Base-by-base conservation (phyloP, 2,888 invertebrate species). In the Troides oblongomaculatus region DNA sequence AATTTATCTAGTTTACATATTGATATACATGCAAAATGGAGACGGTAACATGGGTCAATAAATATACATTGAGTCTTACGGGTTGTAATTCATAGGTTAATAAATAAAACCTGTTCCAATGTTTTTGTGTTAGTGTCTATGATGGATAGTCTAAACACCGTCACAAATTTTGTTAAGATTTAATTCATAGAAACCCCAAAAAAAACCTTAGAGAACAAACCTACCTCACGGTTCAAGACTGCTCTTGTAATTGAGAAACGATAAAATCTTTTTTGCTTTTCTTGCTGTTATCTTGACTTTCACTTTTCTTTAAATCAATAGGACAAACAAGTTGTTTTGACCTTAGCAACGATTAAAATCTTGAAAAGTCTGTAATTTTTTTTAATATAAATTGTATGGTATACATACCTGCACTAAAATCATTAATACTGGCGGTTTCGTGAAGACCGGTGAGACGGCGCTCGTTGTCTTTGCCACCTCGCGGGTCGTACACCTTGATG, bases 401-500 rank as follows among this genome's bases (percentile, higher is more conserved):
- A 21, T 57, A 65, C 70, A 23, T 36, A 95, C 96, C 97, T 65
- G 97, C 96, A 78, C 98, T 98, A 89, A 99, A 99, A 87, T 99
- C 98, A 85, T 98, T 97, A 86, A 99, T 99, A 79, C 97, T 97
- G 81, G 99, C 98, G 3, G 99, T 99, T 92, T 99, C 99, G 86
- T 98, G 98, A 78, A 94, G 95, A 71, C 99, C 99, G 68, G 98
- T 99, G 72, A 99, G 94, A 74, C 99, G 95, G 74, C 99, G 95
- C 86, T 97, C 98, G 90, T 99, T 99, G 93, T 99, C 99, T 86
- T 96, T 96, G 72, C 99, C 99, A 81, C 97, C 96, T 74, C 97
- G 96, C 17, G 99, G 99, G 90, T 99, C 99, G 87, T 99, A 99
- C 74, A 97, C 98, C 83, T 96, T 96, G 87, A 99, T 99, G 88